Evolutionary conservation across 2,888 invertebrate genomes (phyloP).

Genomic region (Drosophila neutralis): DNA sequence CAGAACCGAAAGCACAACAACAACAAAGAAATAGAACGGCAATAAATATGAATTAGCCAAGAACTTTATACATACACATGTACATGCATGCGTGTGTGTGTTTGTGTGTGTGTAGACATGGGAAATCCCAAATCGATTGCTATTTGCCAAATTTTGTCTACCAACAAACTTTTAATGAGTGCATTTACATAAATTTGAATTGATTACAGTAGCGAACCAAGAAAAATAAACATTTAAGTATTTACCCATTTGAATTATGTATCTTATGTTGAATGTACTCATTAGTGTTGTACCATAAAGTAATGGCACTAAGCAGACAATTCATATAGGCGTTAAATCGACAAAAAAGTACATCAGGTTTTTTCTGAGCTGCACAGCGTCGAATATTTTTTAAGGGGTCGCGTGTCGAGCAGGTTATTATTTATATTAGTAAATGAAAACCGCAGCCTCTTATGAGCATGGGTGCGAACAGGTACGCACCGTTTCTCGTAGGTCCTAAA

Average conservation of each 20-base stretch:
- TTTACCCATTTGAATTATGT: neutral
- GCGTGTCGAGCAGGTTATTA: no score
- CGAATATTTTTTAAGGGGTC: no score
- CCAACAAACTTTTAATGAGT: constrained; percentile 17
- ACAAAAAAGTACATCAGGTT: no score
- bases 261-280: neutral
- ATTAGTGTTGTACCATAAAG: neutral
- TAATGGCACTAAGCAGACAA: no score
- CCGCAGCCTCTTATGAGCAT: no score
- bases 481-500: no score
- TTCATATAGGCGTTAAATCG: no score
- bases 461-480: no score
- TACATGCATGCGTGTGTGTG: neutral
- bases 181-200: constrained; percentile 32
- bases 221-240: neutral
- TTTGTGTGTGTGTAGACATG: constrained; percentile 29
- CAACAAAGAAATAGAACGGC: constrained; percentile 57
- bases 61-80: constrained; percentile 26
- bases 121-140: constrained; percentile 62
- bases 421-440: no score
- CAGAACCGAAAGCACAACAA: constrained; percentile 36
- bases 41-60: constrained; percentile 64
- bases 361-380: no score
- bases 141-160: constrained; percentile 34
- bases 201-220: constrained; percentile 16